Base-by-base conservation (phyloP, 2,888 invertebrate genomes). In the Tuberolachnus salignus region DNA sequence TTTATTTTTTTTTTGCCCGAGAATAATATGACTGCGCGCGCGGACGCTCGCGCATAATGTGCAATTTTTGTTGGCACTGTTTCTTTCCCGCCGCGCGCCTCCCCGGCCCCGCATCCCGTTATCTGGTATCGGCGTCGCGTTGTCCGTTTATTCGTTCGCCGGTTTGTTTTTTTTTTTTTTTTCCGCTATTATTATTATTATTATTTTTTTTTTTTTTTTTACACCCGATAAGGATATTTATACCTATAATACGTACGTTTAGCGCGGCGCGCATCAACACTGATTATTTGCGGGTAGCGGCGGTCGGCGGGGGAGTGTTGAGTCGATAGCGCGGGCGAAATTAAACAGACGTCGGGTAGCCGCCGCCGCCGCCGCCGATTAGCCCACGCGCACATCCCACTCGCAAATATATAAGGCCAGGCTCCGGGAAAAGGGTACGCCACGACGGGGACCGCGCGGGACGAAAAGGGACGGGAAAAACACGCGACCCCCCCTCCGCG, bases 311-410 rank as follows among this genome's bases (percentile, higher is more conserved):
- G 23, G 46, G 46, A 71, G 14, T 6, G 44, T 44, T 34, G 61
- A 34, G 11, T 42, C 23, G 66, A 66, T 66, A 66, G 49, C 66
- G 26, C 66, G 26, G 61, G 16, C 26, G 61, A 72, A 72, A 72
- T 72, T 72, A 72, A 73, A 73, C 42, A 73, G 63, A 73, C 73
- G 53, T 73, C 73, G 63, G 73, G 73, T 73, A 42, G 26, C 26
- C 34, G 53, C 46, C 14, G 23, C 42, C 66, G 23, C 66, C 71
- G 61, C 23, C 23, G 23, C 71, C 71, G 57, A 71, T 57, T 71
- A 57, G 44, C 57, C 23, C 34, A 46, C 46, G 57, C 64, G 44
- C 46, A 46, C 46, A 46, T 46, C 46, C 10, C 46, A 8, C 10
- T 3, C 34, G 46, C 69, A 34, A n/a, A n/a, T n/a, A n/a, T 34